These are phyloP conservation scores for Malurus cyaneus DNA, from an alignment of 2,113 vertebrate genomes.

Conservation along the genomic window DNA sequence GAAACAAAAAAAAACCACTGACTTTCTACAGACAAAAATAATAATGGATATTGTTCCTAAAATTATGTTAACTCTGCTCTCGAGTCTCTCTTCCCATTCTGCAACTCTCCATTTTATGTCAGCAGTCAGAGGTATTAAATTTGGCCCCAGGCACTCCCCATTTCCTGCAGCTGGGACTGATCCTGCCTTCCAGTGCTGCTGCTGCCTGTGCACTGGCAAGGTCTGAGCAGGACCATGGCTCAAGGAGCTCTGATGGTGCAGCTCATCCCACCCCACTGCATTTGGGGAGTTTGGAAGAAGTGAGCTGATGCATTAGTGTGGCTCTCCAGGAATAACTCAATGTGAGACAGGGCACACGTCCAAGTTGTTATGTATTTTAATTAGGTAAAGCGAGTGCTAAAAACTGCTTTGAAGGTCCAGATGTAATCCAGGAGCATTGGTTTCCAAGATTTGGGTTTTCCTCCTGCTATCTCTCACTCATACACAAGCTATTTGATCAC, in stretches of 20 bases:
- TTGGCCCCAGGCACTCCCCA: neutral
- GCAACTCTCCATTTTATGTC: neutral
- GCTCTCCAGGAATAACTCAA: neutral
- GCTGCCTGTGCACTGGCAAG: neutral
- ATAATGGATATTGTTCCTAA: neutral
- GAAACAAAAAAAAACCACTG: neutral
- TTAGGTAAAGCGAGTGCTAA: neutral
- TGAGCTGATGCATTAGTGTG: rapidly evolving
- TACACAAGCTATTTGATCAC: neutral
- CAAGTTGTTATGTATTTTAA: neutral
- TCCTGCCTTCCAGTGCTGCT: neutral
- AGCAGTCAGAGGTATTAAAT: neutral
- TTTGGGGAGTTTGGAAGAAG: neutral
- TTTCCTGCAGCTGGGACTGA: neutral
- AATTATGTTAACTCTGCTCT: neutral
- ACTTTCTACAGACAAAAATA: neutral
- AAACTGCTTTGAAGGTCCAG: neutral
- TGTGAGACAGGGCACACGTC: neutral
- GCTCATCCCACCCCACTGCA: neutral
- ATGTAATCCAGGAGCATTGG: neutral
- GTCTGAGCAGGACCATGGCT: neutral
- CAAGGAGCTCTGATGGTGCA: neutral
- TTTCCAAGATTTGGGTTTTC: neutral
- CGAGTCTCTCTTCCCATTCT: neutral
- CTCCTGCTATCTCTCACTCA: neutral